These are phyloP conservation scores for Probosciger aterrimus DNA, from an alignment of 2,113 vertebrate species.

Conservation along the genomic window DNA sequence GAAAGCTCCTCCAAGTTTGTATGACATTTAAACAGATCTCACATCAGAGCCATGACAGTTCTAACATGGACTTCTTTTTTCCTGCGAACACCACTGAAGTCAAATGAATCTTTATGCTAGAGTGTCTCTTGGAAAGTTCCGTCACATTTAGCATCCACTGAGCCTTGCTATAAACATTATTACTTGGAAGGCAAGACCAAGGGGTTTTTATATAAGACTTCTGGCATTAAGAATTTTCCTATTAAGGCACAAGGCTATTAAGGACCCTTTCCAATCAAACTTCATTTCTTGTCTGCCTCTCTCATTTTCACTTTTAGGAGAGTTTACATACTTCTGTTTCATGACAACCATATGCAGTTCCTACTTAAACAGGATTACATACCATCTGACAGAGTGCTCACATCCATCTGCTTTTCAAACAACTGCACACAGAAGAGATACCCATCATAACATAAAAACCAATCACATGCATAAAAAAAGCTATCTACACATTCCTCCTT, in stretches of 20 bases:
- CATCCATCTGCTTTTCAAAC: background rate
- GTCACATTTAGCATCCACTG: background rate
- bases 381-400: background rate
- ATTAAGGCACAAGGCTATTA: background rate
- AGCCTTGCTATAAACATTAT: background rate
- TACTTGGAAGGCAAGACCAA: background rate
- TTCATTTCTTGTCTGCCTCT: background rate
- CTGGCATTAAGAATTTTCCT: background rate
- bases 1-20: background rate
- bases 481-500: background rate
- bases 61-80: accelerated
- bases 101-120: background rate
- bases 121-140: background rate
- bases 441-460: background rate
- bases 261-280: background rate
- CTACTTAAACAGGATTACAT: background rate
- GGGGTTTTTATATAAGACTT: background rate
- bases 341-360: background rate
- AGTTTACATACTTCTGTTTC: background rate
- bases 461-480: background rate
- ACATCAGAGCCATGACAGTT: background rate
- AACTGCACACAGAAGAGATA: background rate
- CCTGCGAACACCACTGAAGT: background rate
- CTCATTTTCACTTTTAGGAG: background rate
- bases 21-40: background rate